These are phyloP conservation scores for Gryon sp. DNA, from an alignment of 1,140 invertebrate species.

Conservation along the genomic window DNA sequence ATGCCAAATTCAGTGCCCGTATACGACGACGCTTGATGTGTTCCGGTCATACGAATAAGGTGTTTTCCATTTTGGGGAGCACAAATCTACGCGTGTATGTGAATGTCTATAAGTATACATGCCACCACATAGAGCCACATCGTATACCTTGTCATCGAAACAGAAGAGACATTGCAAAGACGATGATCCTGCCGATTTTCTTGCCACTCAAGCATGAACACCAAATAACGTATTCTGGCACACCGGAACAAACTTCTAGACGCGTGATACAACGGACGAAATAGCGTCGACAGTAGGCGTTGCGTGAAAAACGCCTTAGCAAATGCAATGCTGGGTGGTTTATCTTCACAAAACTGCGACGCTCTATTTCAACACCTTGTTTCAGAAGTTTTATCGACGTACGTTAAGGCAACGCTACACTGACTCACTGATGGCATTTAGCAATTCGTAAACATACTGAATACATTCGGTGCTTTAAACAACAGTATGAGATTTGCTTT, in stretches of 20 bases:
- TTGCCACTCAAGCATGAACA: conserved; percentile 56
- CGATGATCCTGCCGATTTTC: conserved; percentile 60
- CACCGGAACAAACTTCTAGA: conserved; percentile 47
- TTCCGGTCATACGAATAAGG: conserved; percentile 66
- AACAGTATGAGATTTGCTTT: too few relatives aligned
- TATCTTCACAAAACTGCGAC: conserved; percentile 40
- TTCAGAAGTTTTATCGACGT: conserved; percentile 69
- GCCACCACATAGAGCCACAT: not conserved
- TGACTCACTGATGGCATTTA: conserved; percentile 51
- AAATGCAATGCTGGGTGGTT: conserved; percentile 42
- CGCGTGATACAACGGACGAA: conserved; percentile 42
- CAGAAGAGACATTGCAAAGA: conserved; percentile 37
- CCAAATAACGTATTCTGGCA: conserved; percentile 48
- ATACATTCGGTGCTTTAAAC: too few relatives aligned
- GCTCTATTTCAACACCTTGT: conserved; percentile 68
- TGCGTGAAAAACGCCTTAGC: conserved; percentile 37
- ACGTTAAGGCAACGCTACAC: too few relatives aligned
- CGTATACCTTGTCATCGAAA: conserved; percentile 47
- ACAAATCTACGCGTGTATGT: not conserved
- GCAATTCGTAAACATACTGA: conserved; percentile 74
- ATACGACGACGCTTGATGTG: conserved; percentile 65
- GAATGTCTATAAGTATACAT: conserved; percentile 1
- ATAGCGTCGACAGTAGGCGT: conserved; percentile 16
- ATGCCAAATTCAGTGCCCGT: conserved; percentile 74
- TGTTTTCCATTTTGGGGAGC: conserved; percentile 32